Evolutionary conservation across 2,113 vertebrate species (phyloP), one percentile per base, ranked within the genome.

Genomic region (Microtus richardsoni): DNA sequence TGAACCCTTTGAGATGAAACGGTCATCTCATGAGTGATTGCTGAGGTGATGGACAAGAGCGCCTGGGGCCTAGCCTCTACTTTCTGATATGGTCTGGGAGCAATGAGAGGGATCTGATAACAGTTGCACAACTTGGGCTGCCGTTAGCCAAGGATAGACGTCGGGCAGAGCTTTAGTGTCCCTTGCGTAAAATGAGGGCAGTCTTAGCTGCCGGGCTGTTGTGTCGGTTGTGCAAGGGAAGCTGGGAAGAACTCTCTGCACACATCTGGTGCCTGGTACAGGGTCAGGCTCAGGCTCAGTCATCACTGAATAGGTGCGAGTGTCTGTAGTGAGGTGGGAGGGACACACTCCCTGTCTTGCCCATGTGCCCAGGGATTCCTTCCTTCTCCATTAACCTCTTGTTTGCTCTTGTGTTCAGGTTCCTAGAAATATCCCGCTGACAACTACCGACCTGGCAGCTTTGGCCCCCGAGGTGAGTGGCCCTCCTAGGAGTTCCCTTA

Each of bases 401-500:
- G 17, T 80, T 78, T 92, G 89, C 3, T 89, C 78, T 94, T n/a
- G 6, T 16, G 1, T 62, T 82, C 70, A 98, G 98, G 91, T 98
- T 88, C 86, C 70, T n/a, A 93, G 92, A 13, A 77, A 71, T 2
- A 60, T 96, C n/a, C 94, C 95, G 0, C 17, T 98, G 91, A 97
- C 97, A 22, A 97, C 96, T 1, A 86, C 95, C 2, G 74, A 86
- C 39, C 96, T 98, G 73, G 74, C 58, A 0, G 68, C 94, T 24
- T 28, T 96, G 85, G 52, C 98, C 17, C 98, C 98, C 0, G 95
- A 97, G 98, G 98, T 99, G 96, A 97, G 97, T 85, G 52, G 22
- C 36, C 4, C 16, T 58, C 44, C 64, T 33, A 4, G 75, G 70
- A 22, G 77, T 21, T 77, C 71, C 33, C 39, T 54, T 70, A 0